Base-by-base conservation (phyloP, 2,888 invertebrate species). In the Apodemia zela region DNA sequence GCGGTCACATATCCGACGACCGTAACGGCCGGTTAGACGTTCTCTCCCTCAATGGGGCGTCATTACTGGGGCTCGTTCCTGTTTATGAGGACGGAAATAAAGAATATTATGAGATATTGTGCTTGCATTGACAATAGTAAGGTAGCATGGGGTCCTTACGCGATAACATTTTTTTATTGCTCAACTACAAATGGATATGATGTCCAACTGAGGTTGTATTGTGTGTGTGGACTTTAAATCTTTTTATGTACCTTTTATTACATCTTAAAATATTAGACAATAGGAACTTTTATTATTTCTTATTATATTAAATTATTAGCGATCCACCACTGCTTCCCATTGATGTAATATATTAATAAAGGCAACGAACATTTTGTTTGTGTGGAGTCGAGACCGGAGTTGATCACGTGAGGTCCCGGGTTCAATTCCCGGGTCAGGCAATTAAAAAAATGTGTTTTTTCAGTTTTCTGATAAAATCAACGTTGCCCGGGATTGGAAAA, bases 81-180 rank as follows among this genome's bases (percentile, higher is more conserved):
- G 89, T 89, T 90, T 91, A 90, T 90, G 84, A 84, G 85, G 81
- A 83, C 78, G 86, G 81, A 82, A 84, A 90, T 90, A 89, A 90
- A 89, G 90, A 88, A 89, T 87, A 89, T 89, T 87, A 89, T 88
- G 89, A 88, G 87, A 90, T 87, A 89, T 89, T 82, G 85, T 85
- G 81, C 84, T 77, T 78, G 84, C 79, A 84, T 85, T 79, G 82
- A 79, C 81, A 79, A 84, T 85, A 81, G 81, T 79, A 88, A 81
- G 89, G 88, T 88, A 89, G 85, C 85, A 81, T 82, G 71, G 72
- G 73, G 82, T 75, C 78, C 72, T 73, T 72, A 77, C 74, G 67
- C 67, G 71, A 71, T 68, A 79, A 85, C 85, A 84, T 81, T 80
- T 86, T 84, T 83, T 82, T 66, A 64, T 65, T 64, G 54, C 29